Conservation (phyloP, 2,113 vertebrate species). For the Psettodes erumei region DNA sequence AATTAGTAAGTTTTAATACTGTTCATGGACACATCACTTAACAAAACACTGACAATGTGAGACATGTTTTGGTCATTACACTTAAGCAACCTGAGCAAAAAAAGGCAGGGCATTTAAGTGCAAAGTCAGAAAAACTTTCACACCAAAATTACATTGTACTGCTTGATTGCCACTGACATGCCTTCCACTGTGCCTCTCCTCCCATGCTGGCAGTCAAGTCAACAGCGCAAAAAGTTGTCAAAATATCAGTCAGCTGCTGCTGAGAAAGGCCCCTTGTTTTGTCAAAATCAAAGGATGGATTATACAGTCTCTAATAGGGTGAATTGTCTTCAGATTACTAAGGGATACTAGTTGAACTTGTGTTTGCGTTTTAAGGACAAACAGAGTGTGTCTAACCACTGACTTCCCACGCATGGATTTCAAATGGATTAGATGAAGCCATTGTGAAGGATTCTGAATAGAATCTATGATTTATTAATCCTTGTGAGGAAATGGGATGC, state of each 20-base stretch:
- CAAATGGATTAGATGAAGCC: slow-evolving; percentile 52
- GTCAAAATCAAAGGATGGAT: slow-evolving; percentile 24
- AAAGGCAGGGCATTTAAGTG: slow-evolving; percentile 23
- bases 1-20: not conserved
- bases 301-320: slow-evolving; percentile 1
- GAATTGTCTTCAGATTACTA: slow-evolving; percentile 12
- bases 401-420: slow-evolving; percentile 38
- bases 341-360: slow-evolving; percentile 8
- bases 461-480: slow-evolving; percentile 71
- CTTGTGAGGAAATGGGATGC: slow-evolving; percentile 63
- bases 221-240: slow-evolving; percentile 16
- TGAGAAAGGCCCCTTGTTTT: slow-evolving; percentile 34
- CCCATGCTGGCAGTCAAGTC: slow-evolving; percentile 15
- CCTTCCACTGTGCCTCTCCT: slow-evolving; percentile 20
- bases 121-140: slow-evolving; percentile 11
- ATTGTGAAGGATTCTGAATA: slow-evolving; percentile 41
- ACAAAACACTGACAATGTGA: not conserved
- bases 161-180: slow-evolving; percentile 26
- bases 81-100: not conserved
- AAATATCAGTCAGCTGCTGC: slow-evolving; percentile 36
- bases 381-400: slow-evolving; percentile 26
- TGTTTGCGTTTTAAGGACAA: slow-evolving; percentile 30
- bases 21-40: not conserved
- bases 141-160: slow-evolving; percentile 16
- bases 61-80: slow-evolving; percentile 11